These are phyloP conservation scores for Pasiphila rectangulata DNA, from an alignment of 2,888 invertebrate genomes.

Conservation along the genomic window DNA sequence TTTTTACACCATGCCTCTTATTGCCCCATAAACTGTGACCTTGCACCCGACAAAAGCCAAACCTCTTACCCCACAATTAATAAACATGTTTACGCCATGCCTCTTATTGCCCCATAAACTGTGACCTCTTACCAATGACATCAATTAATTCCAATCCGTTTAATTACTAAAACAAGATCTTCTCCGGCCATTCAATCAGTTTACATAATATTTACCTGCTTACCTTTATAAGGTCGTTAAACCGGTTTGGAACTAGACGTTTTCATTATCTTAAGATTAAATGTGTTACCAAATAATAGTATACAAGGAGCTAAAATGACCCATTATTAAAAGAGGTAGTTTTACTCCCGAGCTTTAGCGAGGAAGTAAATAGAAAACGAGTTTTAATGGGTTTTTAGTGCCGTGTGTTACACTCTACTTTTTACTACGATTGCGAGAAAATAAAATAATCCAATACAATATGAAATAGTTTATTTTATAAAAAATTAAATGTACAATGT, in stretches of 20 bases:
- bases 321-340: no score
- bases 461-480: no score
- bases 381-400: no score
- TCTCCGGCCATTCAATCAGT: constrained; percentile 13
- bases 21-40: constrained; percentile 9
- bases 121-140: constrained; percentile 17
- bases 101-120: constrained; percentile 8
- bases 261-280: background rate
- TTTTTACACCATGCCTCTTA: constrained; percentile 8
- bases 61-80: background rate
- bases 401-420: no score
- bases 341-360: no score
- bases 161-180: constrained; percentile 19
- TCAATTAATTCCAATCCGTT: constrained; percentile 20
- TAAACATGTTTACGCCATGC: constrained; percentile 9
- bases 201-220: constrained; percentile 17
- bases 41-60: background rate
- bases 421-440: no score
- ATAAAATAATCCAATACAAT: no score
- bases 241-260: constrained; percentile 7
- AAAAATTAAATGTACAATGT: no score
- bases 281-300: no score
- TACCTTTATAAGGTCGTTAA: constrained; percentile 7
- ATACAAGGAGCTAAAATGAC: no score
- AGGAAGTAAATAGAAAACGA: no score